Evolutionary conservation across 2,888 invertebrate species (phyloP).

Genomic region (Amiota minor): DNA sequence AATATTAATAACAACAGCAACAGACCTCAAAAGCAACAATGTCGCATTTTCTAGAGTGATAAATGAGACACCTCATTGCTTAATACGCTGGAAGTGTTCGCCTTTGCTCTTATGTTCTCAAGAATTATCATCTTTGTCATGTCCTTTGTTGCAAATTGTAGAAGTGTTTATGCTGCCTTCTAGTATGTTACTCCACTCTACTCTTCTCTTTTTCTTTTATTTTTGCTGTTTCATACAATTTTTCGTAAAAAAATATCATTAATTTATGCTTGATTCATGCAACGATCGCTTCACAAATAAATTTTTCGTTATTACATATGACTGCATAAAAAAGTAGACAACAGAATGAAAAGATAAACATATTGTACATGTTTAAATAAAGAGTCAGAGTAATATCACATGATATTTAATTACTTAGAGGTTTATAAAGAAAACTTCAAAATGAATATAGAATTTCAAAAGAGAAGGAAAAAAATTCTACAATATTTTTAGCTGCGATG

Average conservation of each 20-base stretch:
- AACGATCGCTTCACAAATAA: neutral
- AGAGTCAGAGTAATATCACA: too few relatives aligned
- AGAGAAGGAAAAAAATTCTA: too few relatives aligned
- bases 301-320: too few relatives aligned
- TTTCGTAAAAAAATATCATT: slow-evolving; percentile 4
- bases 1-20: neutral
- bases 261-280: neutral
- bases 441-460: too few relatives aligned
- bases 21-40: neutral
- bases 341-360: too few relatives aligned
- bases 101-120: neutral
- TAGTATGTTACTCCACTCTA: neutral
- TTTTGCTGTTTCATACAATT: neutral
- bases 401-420: too few relatives aligned
- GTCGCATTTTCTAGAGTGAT: slow-evolving; percentile 41
- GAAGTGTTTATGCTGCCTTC: neutral
- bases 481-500: too few relatives aligned
- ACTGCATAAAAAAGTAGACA: too few relatives aligned
- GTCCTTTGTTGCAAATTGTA: neutral
- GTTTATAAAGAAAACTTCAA: too few relatives aligned
- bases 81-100: slow-evolving; percentile 57
- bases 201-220: neutral
- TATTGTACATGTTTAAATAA: too few relatives aligned
- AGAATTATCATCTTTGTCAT: neutral
- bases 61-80: slow-evolving; percentile 41